Evolutionary conservation across 2,888 invertebrate genomes (phyloP).

Genomic region (Seladonia tumulorum): DNA sequence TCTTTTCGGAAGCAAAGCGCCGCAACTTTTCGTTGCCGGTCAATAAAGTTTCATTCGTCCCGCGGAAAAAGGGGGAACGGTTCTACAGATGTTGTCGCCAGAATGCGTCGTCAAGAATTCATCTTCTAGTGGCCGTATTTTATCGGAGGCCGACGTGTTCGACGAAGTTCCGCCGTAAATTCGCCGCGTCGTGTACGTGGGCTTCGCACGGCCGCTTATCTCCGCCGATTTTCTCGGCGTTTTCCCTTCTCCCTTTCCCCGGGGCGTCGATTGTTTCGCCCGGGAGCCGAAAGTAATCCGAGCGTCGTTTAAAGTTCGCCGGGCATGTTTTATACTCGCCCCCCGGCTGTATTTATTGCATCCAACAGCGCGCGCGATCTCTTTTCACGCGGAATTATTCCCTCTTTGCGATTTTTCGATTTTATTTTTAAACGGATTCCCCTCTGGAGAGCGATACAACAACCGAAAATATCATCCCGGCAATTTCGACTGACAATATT

Average conservation of each 20-base stretch:
- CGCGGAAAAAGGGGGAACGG: not conserved
- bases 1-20: not conserved
- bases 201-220: constrained; percentile 39
- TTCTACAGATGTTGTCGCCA: not conserved
- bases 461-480: not conserved
- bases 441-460: not conserved
- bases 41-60: not conserved
- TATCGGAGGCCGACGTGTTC: not conserved
- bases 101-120: constrained; percentile 1
- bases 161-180: constrained; percentile 33
- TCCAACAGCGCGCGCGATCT: not conserved
- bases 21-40: not conserved
- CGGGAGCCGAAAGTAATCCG: constrained; percentile 16
- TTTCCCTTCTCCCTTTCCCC: not conserved
- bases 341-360: constrained; percentile 31
- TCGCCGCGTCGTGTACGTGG: constrained; percentile 12
- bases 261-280: constrained; percentile 34
- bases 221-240: constrained; percentile 16
- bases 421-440: not conserved
- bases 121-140: constrained; percentile 10
- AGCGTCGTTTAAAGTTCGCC: constrained; percentile 36
- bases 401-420: not conserved
- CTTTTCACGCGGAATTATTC: constrained; percentile 5
- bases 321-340: not conserved
- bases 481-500: not conserved